Base-by-base conservation (phyloP, 2,888 invertebrate species). In the Cheilosia vulpina region DNA sequence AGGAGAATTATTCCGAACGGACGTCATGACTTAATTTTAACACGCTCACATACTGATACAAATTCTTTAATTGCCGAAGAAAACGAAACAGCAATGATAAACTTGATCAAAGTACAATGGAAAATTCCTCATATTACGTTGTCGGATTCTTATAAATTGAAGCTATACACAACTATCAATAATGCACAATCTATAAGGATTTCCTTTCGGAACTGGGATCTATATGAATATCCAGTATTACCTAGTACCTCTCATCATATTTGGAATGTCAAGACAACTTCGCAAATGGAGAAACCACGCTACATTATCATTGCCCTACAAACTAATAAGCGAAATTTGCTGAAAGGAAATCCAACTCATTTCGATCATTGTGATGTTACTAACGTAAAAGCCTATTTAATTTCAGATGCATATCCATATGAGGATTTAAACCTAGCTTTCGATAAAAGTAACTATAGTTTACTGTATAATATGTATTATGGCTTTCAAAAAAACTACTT, bases 231-330 rank as follows among this genome's bases (percentile, higher is more conserved):
- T 66, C 78, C 81, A 15, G 31, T 17, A 47, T 62, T 80, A 92
- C 73, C 91, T 90, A 55, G 4, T 81, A 72, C 62, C 24, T 89
- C 89, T 27, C 87, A 77, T 60, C 88, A 90, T 82, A 89, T 90
- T 24, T 90, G 91, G 91, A 84, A 89, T 19, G 85, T 90, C 3
- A 90, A 89, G 87, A 90, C 91, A 38, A 87, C 89, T 5, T 88
- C 88, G 6, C 89, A 89, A 72, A 69, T 91, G 45, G 91, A 91
- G 87, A 91, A 90, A 87, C 91, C 91, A 0, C 79, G 90, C 45
- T 92, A 87, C 82, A 81, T 92, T 17, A 90, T 92, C 47, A 43
- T 92, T n/a, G 91, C 88, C 6, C 89, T 91, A 45, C 92, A 92
- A 88, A 91, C 90, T 15, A 58, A 58, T 15, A 58, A 21, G 21